Evolutionary conservation across 1,140 invertebrate genomes (phyloP).

Genomic region (Drosophila insularis): DNA sequence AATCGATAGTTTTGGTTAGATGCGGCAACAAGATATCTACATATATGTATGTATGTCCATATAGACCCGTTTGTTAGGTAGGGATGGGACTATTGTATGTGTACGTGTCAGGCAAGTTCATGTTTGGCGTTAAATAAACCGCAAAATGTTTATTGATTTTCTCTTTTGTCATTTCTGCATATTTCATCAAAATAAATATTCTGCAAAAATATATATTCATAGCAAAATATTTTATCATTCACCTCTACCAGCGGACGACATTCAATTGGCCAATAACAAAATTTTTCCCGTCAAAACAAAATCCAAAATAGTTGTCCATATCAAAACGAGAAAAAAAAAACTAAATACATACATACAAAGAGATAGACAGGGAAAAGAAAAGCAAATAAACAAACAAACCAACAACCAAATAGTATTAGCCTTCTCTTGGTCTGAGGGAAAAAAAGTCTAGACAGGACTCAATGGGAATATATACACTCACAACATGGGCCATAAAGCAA

Average conservation of each 20-base stretch:
- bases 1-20: constrained; percentile 42
- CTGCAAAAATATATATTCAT: constrained; percentile 29
- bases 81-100: too few relatives aligned
- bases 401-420: constrained; percentile 30
- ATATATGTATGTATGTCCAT: neutral
- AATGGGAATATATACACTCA: constrained; percentile 26
- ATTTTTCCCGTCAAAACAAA: constrained; percentile 48
- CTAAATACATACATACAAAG: constrained; percentile 25
- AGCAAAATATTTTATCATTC: constrained; percentile 41
- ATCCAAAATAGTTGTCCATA: constrained; percentile 53
- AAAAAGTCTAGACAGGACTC: constrained; percentile 60
- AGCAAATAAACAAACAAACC: constrained; percentile 4
- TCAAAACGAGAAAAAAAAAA: constrained; percentile 21
- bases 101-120: constrained; percentile 22
- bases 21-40: neutral
- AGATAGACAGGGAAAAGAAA: constrained; percentile 1
- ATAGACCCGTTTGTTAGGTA: neutral
- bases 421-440: constrained; percentile 18
- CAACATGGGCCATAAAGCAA: constrained; percentile 73
- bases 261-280: constrained; percentile 45
- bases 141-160: constrained; percentile 69
- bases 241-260: constrained; percentile 6
- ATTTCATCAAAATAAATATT: constrained; percentile 59
- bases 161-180: constrained; percentile 39
- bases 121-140: constrained; percentile 28